Conservation (phyloP, 2,113 vertebrate genomes). For the Amblyopsis rosae region DNA sequence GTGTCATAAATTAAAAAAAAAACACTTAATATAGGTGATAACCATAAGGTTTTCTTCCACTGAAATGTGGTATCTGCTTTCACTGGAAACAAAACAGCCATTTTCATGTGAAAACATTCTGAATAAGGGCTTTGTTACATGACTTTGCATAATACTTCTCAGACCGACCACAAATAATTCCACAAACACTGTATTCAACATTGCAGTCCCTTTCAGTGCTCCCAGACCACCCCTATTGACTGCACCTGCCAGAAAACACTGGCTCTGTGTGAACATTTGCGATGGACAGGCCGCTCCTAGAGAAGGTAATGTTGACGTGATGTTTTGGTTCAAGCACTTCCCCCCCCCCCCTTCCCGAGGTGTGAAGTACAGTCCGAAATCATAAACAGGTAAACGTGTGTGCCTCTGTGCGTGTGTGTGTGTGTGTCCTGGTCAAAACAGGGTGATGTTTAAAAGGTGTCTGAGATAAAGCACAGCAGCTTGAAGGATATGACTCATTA, state of each 20-base stretch:
- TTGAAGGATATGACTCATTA: constrained; percentile 67
- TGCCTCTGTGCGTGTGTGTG: background rate
- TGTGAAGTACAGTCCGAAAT: constrained; percentile 56
- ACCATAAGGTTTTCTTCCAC: too few species aligned
- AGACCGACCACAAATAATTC: constrained; percentile 15
- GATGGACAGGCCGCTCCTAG: constrained; percentile 23
- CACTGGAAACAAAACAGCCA: too few species aligned
- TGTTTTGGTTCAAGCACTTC: constrained; percentile 59
- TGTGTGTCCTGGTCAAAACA: constrained; percentile 8
- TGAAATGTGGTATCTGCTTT: too few species aligned
- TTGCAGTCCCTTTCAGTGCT: constrained; percentile 13
- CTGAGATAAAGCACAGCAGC: constrained; percentile 46
- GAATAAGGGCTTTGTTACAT: background rate
- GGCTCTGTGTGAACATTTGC: constrained; percentile 36
- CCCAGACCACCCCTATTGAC: constrained; percentile 45
- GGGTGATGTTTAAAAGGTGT: constrained; percentile 61
- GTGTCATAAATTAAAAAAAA: too few species aligned
- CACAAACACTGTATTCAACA: background rate
- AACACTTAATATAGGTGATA: too few species aligned
- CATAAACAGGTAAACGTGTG: constrained; percentile 50
- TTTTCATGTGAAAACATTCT: background rate
- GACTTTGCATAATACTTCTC: constrained; percentile 13
- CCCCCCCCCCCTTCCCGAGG: constrained; percentile 51
- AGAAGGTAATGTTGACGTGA: constrained; percentile 39
- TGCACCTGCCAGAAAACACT: constrained; percentile 40